phyloP scores from a whole-genome alignment of 2,888 invertebrate species.

The Agonopterix arenella region DNA sequence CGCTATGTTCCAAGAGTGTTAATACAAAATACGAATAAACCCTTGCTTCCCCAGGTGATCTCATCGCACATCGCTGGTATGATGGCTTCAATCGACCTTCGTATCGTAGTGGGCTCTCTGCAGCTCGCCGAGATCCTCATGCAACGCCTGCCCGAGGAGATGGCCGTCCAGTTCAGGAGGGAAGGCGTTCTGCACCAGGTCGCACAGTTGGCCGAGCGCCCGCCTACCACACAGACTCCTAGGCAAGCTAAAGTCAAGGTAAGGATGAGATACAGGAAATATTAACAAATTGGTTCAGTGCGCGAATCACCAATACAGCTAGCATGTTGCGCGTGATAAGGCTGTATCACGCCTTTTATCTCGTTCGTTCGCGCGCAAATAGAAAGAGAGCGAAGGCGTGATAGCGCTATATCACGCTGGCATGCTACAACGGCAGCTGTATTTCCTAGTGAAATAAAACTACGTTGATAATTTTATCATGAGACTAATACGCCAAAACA shows the following conservation, averaged over 20 bases:
- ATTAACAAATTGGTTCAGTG: no score
- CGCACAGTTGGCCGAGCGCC: conserved; percentile 47
- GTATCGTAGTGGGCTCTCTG: conserved; percentile 96
- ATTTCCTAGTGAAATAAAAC: no score
- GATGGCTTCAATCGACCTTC: conserved; percentile 97
- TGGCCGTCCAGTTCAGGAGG: conserved; percentile 95
- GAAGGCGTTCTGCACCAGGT: conserved; percentile 98
- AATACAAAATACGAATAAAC: background rate
- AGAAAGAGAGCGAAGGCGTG: no score
- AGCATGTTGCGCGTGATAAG: no score
- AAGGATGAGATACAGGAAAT: background rate
- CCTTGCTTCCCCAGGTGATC: conserved; percentile 77
- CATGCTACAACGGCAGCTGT: no score
- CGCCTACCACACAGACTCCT: conserved; percentile 52
- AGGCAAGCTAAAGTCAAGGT: conserved; percentile 70
- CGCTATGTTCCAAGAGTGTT: no score
- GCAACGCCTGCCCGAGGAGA: conserved; percentile 96
- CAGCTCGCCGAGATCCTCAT: conserved; percentile 98
- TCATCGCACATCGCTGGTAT: conserved; percentile 98
- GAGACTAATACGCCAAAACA: no score
- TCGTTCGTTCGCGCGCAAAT: no score
- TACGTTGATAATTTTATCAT: no score
- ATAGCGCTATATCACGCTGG: no score
- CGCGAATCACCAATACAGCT: no score
- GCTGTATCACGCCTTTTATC: no score